Base-by-base conservation (phyloP, 2,888 invertebrate species). In the Lepetodrilus schrolli region DNA sequence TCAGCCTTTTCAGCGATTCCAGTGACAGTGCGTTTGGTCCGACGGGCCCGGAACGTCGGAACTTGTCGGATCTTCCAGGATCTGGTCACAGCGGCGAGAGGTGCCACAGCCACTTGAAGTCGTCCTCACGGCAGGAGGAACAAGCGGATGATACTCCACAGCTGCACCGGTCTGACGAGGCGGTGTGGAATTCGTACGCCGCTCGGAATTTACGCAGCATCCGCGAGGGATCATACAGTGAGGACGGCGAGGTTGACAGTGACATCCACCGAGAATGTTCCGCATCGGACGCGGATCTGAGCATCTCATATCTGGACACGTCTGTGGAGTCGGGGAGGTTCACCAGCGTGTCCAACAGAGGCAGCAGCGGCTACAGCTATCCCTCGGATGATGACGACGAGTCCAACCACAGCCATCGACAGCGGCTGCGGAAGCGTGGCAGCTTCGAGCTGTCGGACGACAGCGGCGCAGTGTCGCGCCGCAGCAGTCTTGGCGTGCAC, bases 131-230 rank as follows among this genome's bases (percentile, higher is more conserved):
- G 37, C 84, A 84, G 70, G 82, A 84, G 48, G 83, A 80, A 43
- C 73, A 81, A 8, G 78, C 79, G 2, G 85, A 86, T 68, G 82
- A 82, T 37, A 87, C 87, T 20, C 87, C 87, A 1, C 83, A 85
- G 70, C 82, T 87, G 78, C 84, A 86, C 72, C 75, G 86, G 20
- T 82, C 84, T 1, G 80, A 83, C 38, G 84, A 85, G 70, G 82
- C 86, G 4, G 82, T 87, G 30, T 82, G 82, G 81, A 86, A 84
- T 47, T 87, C 87, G 0, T 87, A 84, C 73, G 84, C 89, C 1
- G 87, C 88, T 0, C 76, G 82, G 48, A 85, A 85, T 71, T 77
- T 89, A 50, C 82, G 86, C 7, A 84, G 83, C 7, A 82, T 89
- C 80, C 76, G 85, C 13, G 80, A 83, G 34, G 86, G 84, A 2